Conservation (phyloP, 2,113 vertebrate genomes). For the Petromus typicus region DNA sequence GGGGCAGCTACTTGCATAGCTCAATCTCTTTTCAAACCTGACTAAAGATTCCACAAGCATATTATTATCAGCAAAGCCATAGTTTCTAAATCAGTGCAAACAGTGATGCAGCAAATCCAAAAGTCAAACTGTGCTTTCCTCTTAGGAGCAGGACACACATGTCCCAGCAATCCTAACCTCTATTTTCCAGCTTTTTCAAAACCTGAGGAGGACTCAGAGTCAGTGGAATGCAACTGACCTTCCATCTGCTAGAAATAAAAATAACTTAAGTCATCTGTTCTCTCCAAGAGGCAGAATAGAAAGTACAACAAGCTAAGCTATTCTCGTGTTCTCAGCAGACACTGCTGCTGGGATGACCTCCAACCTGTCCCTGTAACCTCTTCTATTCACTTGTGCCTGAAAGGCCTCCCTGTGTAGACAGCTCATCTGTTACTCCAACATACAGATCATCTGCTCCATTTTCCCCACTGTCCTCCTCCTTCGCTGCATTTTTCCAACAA, state of each 20-base stretch:
- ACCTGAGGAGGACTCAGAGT: conserved; percentile 7
- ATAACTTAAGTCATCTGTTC: conserved; percentile 25
- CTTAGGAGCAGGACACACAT: not conserved
- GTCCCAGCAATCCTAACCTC: not conserved
- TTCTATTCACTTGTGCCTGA: not conserved
- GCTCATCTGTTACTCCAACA: not conserved
- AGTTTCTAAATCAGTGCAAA: conserved; percentile 15
- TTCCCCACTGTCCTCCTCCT: not conserved
- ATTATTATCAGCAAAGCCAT: not conserved
- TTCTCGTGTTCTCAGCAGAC: not conserved
- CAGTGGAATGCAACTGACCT: not conserved
- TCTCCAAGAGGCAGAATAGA: not conserved
- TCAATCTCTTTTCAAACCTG: conserved; percentile 36
- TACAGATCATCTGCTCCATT: not conserved
- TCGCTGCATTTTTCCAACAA: not conserved
- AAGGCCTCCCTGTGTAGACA: not conserved
- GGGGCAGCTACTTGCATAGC: not conserved
- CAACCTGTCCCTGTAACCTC: not conserved
- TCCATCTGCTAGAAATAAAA: conserved; percentile 63
- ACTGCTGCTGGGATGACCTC: not conserved
- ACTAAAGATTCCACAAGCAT: not conserved
- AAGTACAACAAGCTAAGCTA: not conserved
- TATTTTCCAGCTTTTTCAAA: not conserved
- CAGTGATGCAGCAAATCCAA: not conserved
- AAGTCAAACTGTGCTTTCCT: not conserved